These are phyloP conservation scores for Acyrthosiphon pisum DNA, from an alignment of 1,140 invertebrate species.

Conservation along the genomic window DNA sequence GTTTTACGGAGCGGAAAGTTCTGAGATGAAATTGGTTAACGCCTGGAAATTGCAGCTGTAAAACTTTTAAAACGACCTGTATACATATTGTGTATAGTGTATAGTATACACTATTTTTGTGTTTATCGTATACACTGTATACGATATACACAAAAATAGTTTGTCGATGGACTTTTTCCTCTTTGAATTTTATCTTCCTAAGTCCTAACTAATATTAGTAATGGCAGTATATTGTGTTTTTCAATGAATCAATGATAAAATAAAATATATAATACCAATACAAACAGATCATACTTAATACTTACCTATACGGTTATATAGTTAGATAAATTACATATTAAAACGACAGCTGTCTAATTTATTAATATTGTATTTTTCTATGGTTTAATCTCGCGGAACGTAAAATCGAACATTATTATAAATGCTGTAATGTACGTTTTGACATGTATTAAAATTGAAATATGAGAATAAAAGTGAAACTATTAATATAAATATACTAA, in stretches of 20 bases:
- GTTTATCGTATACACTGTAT: no score
- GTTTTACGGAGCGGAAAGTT: background rate
- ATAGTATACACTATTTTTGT: no score
- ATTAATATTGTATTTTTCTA: background rate
- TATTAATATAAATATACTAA: background rate
- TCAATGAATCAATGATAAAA: background rate
- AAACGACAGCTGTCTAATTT: background rate
- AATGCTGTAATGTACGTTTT: background rate
- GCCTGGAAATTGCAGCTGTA: background rate
- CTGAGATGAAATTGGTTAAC: background rate
- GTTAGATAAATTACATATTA: no score
- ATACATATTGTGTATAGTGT: background rate
- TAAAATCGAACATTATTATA: constrained; percentile 13
- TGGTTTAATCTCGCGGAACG: background rate
- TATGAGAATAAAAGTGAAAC: background rate
- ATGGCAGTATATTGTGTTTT: background rate
- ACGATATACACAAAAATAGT: background rate
- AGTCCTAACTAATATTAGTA: no score
- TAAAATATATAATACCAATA: background rate
- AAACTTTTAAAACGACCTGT: background rate
- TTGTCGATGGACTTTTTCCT: background rate
- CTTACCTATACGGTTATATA: no score
- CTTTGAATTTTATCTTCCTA: background rate
- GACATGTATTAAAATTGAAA: background rate
- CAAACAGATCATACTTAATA: no score